Evolutionary conservation across 2,797 vertebrate genomes (phyloP).

Genomic region (Numenius phaeopus): DNA sequence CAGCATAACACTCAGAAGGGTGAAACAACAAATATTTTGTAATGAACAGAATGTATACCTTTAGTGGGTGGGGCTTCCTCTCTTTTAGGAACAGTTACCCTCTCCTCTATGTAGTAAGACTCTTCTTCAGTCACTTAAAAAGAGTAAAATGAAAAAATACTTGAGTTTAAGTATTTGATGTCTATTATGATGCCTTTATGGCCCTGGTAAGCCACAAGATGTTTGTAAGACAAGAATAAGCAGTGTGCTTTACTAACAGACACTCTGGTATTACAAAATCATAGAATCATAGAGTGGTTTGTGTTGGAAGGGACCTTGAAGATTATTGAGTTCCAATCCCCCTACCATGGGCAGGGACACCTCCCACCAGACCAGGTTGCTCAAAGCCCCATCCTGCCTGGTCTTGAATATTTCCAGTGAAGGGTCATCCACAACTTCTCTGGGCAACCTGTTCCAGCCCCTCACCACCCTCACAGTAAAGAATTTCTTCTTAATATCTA

Average conservation of each 20-base stretch:
- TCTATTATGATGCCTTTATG: neutral
- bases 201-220: neutral
- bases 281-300: neutral
- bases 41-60: constrained; percentile 59
- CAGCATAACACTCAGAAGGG: neutral
- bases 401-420: too few relatives aligned
- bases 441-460: too few relatives aligned
- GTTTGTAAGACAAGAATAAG: neutral
- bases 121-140: constrained; percentile 75
- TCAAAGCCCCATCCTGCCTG: too few relatives aligned
- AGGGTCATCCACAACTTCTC: too few relatives aligned
- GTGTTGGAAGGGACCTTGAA: too few relatives aligned
- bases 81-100: constrained; percentile 68
- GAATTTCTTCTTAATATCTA: too few relatives aligned
- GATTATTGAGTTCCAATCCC: too few relatives aligned
- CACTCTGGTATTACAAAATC: neutral
- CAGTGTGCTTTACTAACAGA: neutral
- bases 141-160: constrained; percentile 32
- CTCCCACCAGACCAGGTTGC: too few relatives aligned
- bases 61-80: constrained; percentile 68
- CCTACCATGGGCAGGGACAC: too few relatives aligned
- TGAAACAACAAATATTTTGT: neutral
- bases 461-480: too few relatives aligned
- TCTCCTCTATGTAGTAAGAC: constrained; percentile 74
- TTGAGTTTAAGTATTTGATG: neutral